Evolutionary conservation across 2,797 vertebrate species (phyloP).

Genomic region (Falco biarmicus): DNA sequence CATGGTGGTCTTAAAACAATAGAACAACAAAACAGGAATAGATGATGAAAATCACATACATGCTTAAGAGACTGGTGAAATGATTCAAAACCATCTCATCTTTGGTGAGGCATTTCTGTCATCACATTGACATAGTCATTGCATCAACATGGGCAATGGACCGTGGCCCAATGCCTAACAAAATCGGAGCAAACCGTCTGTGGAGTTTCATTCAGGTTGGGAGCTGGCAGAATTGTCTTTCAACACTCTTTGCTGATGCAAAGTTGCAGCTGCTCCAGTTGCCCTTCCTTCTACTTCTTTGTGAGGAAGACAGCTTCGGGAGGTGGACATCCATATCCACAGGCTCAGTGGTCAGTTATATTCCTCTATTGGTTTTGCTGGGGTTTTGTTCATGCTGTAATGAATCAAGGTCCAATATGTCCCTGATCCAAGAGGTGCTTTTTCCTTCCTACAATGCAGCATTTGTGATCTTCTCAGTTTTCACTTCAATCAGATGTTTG

Average conservation of each 20-base stretch:
- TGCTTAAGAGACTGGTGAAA: not conserved
- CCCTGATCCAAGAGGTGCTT: not conserved
- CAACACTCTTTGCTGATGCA: not conserved
- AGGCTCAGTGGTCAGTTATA: not conserved
- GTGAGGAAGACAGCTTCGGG: not conserved
- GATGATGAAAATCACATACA: not conserved
- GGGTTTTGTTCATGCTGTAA: not conserved
- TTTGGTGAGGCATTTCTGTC: not conserved
- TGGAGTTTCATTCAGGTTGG: not conserved
- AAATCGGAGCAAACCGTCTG: not conserved
- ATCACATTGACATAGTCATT: not conserved
- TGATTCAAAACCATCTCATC: not conserved
- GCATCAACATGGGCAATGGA: not conserved
- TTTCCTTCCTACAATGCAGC: not conserved
- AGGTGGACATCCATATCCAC: not conserved
- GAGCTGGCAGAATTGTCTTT: not conserved
- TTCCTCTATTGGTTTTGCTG: not conserved
- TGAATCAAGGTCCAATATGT: not conserved
- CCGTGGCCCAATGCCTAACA: not conserved
- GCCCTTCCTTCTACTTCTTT: not conserved
- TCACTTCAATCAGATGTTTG: not conserved
- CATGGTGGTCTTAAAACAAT: not conserved
- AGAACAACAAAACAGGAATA: not conserved
- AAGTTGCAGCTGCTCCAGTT: not conserved
- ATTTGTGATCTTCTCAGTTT: not conserved